Evolutionary conservation across 2,797 vertebrate species (phyloP).

Genomic region (Melanotaenia nigrans): DNA sequence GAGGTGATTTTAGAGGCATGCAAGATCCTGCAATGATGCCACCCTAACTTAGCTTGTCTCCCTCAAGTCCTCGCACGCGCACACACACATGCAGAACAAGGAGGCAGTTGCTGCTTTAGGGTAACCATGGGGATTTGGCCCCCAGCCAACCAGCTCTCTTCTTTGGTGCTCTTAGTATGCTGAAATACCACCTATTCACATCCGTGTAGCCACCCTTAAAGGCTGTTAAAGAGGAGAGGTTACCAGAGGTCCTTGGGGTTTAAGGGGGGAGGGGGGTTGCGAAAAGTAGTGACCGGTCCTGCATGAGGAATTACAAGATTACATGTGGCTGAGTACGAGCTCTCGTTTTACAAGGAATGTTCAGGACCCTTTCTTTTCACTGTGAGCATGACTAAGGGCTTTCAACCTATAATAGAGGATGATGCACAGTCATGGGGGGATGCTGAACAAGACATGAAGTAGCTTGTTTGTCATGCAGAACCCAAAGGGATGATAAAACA

Average conservation of each 20-base stretch:
- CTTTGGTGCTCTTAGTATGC: conserved; percentile 53
- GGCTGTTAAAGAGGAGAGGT: conserved; percentile 23
- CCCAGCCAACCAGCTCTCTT: conserved; percentile 65
- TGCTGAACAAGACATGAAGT: conserved; percentile 28
- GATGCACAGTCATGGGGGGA: conserved; percentile 71
- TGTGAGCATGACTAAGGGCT: conserved; percentile 77
- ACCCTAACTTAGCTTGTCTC: conserved; percentile 45
- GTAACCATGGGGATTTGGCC: conserved; percentile 82
- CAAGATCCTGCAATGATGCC: conserved; percentile 25
- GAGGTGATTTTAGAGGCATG: conserved; percentile 28
- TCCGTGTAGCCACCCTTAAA: conserved; percentile 55
- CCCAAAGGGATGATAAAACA: conserved; percentile 49
- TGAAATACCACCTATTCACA: conserved; percentile 74
- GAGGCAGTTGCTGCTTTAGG: conserved; percentile 65
- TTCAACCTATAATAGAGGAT: conserved; percentile 69
- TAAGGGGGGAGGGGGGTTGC: neutral
- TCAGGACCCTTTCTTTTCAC: conserved; percentile 40
- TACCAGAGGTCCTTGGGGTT: conserved; percentile 12
- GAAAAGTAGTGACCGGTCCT: conserved; percentile 13
- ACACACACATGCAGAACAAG: conserved; percentile 52
- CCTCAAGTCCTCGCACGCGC: conserved; percentile 28
- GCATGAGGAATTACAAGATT: conserved; percentile 59
- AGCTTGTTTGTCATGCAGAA: conserved; percentile 57
- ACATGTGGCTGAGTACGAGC: conserved; percentile 60
- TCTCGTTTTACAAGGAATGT: conserved; percentile 74